These are phyloP conservation scores for Microctonus aethiopoides DNA, from an alignment of 2,888 invertebrate genomes.

Conservation along the genomic window DNA sequence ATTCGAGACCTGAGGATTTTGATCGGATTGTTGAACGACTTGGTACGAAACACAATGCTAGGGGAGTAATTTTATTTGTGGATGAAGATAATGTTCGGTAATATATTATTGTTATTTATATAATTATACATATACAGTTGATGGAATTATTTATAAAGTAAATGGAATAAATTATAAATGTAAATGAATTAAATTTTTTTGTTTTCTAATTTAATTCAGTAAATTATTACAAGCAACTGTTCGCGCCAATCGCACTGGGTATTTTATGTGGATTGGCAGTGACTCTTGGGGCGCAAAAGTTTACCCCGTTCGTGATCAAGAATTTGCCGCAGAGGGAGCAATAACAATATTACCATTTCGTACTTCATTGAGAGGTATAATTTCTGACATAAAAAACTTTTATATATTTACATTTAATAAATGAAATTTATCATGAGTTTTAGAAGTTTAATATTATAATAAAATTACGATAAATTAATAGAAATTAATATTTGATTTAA, in stretches of 20 bases:
- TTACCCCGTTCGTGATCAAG: constrained; percentile 73
- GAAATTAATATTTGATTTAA: not conserved
- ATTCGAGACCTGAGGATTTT: constrained; percentile 71
- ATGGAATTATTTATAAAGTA: constrained; percentile 9
- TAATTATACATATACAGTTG: not conserved
- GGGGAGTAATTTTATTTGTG: constrained; percentile 77
- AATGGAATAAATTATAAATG: not conserved
- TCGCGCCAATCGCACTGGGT: constrained; percentile 71
- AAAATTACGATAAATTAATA: not conserved
- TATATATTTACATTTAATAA: not conserved
- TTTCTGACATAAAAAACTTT: not conserved
- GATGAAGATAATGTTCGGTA: constrained; percentile 77
- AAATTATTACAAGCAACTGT: constrained; percentile 72
- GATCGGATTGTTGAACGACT: constrained; percentile 73
- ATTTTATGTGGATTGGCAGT: constrained; percentile 78
- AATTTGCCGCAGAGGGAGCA: constrained; percentile 72
- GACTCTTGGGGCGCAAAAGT: constrained; percentile 80
- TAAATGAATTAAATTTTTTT: not conserved
- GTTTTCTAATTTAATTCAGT: constrained; percentile 58
- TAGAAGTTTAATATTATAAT: not conserved
- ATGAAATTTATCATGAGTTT: not conserved
- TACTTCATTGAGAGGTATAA: constrained; percentile 69
- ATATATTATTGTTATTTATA: not conserved
- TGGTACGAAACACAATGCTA: constrained; percentile 71
- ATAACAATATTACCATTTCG: constrained; percentile 75